Evolutionary conservation across 2,888 invertebrate species (phyloP).

Genomic region (Acrobasis consociella): DNA sequence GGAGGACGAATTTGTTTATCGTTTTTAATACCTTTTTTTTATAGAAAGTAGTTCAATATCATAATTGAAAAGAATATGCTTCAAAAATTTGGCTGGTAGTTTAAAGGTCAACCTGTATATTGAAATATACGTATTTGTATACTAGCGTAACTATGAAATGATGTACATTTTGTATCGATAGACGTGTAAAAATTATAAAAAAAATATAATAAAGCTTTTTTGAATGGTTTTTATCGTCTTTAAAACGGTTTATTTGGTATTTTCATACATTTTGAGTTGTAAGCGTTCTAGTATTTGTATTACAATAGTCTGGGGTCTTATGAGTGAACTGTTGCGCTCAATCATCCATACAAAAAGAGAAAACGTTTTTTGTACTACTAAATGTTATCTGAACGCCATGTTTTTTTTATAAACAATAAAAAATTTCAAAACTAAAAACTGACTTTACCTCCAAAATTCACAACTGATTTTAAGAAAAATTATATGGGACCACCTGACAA

Average conservation of each 20-base stretch:
- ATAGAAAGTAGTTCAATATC: neutral
- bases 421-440: too few relatives aligned
- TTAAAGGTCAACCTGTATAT: neutral
- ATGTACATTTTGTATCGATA: constrained; percentile 20
- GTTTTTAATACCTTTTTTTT: neutral
- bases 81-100: neutral
- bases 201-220: neutral
- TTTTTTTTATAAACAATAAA: too few relatives aligned
- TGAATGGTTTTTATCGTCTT: constrained; percentile 9
- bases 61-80: neutral
- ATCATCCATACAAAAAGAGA: too few relatives aligned
- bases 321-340: too few relatives aligned
- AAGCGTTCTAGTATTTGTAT: constrained; percentile 11
- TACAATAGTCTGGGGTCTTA: constrained; percentile 1
- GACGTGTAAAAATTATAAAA: neutral
- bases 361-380: too few relatives aligned
- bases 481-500: too few relatives aligned
- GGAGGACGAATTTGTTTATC: too few relatives aligned
- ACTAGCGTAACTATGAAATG: constrained; percentile 8
- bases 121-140: constrained; percentile 17
- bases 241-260: neutral
- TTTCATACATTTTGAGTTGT: constrained; percentile 14
- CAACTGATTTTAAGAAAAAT: too few relatives aligned
- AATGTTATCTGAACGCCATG: too few relatives aligned
- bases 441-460: too few relatives aligned